Percentiles rank a stretch among this genome's conserved stretches.
Conservation (phyloP, 2,113 vertebrate species). For the Heterotilapia buettikoferi region DNA sequence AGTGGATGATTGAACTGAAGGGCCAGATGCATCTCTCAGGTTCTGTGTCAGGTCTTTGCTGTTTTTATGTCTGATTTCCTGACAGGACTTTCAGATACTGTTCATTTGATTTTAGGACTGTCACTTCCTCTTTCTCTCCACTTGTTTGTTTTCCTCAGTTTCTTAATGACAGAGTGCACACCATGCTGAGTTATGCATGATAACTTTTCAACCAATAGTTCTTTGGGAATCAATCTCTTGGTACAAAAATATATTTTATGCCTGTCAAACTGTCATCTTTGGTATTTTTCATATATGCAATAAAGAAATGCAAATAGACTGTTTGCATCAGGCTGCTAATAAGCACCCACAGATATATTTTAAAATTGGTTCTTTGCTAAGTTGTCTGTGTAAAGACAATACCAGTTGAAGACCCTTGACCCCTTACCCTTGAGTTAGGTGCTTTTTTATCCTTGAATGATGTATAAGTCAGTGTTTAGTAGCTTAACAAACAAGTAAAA, state of each 20-base stretch:
- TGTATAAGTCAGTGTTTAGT: background rate
- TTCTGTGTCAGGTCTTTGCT: background rate
- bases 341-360: background rate
- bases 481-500: background rate
- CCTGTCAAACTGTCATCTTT: background rate
- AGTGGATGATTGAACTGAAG: background rate
- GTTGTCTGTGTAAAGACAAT: background rate
- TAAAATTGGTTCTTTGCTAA: background rate
- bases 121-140: background rate
- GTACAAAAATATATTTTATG: background rate
- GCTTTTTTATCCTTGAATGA: background rate
- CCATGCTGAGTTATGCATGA: background rate
- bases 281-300: background rate
- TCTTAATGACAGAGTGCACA: background rate
- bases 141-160: background rate
- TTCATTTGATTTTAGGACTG: background rate
- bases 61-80: background rate
- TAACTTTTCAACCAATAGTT: background rate
- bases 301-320: background rate
- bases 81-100: background rate
- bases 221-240: background rate
- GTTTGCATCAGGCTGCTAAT: background rate
- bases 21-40: background rate
- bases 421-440: fast-evolving
- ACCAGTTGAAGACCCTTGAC: fast-evolving